Evolutionary conservation across 2,888 invertebrate genomes (phyloP).

Genomic region (Dyspetes luteomarginatus): DNA sequence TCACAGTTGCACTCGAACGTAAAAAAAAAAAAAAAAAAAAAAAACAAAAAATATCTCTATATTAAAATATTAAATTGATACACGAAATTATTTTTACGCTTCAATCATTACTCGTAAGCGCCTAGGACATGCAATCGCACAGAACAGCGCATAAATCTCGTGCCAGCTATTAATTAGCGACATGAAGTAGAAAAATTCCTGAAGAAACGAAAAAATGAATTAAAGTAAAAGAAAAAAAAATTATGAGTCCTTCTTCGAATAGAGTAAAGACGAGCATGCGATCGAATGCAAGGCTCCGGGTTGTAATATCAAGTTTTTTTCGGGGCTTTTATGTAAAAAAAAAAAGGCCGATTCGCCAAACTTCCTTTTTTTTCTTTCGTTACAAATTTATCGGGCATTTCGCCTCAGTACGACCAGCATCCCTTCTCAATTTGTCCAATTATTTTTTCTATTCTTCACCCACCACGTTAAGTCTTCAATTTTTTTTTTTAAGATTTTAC

Average conservation of each 20-base stretch:
- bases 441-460: too few species aligned
- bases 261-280: slow-evolving; percentile 53
- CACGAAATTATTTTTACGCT: slow-evolving; percentile 69
- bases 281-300: slow-evolving; percentile 78
- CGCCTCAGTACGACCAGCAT: too few species aligned
- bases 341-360: slow-evolving; percentile 46
- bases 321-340: slow-evolving; percentile 79
- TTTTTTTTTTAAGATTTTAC: too few species aligned
- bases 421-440: too few species aligned
- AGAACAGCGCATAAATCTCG: slow-evolving; percentile 78
- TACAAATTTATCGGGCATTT: slow-evolving; percentile 16
- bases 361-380: slow-evolving; percentile 13
- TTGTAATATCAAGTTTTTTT: slow-evolving; percentile 69
- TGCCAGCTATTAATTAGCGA: slow-evolving; percentile 77
- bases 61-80: slow-evolving; percentile 61
- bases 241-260: slow-evolving; percentile 53
- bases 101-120: slow-evolving; percentile 76
- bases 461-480: too few species aligned
- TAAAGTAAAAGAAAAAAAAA: slow-evolving; percentile 34
- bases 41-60: slow-evolving; percentile 60
- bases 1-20: background rate
- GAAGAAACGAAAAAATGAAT: slow-evolving; percentile 28
- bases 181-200: slow-evolving; percentile 72
- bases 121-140: slow-evolving; percentile 79
- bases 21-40: background rate